Conservation (phyloP, 2,113 vertebrate genomes). For the Urocolius indicus region DNA sequence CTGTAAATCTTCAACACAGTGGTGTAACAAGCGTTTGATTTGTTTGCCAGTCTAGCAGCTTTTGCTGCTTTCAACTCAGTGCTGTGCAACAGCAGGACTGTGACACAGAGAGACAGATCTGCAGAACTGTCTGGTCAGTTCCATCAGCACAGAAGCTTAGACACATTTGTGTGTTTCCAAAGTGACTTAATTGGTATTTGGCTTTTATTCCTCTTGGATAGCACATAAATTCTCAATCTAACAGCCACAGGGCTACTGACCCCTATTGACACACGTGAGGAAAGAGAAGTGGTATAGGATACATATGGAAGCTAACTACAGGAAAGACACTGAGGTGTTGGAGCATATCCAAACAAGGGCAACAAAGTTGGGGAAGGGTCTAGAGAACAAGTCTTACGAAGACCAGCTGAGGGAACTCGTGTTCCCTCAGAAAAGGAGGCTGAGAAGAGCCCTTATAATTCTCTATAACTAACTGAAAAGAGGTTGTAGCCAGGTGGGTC, state of each 20-base stretch:
- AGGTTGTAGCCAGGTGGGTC: no score
- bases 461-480: no score
- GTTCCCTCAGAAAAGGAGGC: no score
- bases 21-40: not conserved
- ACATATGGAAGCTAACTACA: not conserved
- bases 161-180: constrained; percentile 58
- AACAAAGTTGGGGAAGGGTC: no score
- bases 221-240: constrained; percentile 22
- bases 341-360: not conserved
- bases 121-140: constrained; percentile 42
- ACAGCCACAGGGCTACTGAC: not conserved
- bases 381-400: no score
- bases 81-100: not conserved
- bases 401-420: no score
- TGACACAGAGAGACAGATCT: constrained; percentile 23
- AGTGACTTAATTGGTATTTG: constrained; percentile 59
- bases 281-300: not conserved
- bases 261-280: not conserved
- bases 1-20: not conserved
- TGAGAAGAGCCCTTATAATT: no score
- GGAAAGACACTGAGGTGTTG: not conserved
- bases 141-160: constrained; percentile 49
- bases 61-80: constrained; percentile 8
- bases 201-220: constrained; percentile 58
- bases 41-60: not conserved